Evolutionary conservation across 2,888 invertebrate genomes (phyloP).

Genomic region (Tyria jacobaeae): DNA sequence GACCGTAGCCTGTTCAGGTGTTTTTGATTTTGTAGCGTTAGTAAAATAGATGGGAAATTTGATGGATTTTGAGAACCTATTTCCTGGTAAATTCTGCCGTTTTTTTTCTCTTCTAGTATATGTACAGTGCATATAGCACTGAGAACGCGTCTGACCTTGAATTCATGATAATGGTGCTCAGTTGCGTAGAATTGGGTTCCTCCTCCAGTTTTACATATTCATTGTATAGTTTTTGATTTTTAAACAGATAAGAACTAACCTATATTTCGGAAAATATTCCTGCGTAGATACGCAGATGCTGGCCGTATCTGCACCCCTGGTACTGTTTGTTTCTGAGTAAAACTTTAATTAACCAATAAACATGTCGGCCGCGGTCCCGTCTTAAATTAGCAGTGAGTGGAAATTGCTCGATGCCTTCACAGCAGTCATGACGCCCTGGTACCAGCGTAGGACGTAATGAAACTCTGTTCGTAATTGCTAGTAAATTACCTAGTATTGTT

Average conservation of each 20-base stretch:
- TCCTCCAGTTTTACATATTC: no score
- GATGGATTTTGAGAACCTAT: no score
- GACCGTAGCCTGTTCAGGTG: slow-evolving; percentile 70
- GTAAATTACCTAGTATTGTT: slow-evolving; percentile 49
- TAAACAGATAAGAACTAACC: neutral
- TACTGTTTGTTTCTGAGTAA: slow-evolving; percentile 80
- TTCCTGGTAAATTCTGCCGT: no score
- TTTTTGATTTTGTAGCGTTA: slow-evolving; percentile 67
- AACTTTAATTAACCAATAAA: slow-evolving; percentile 87
- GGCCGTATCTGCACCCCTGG: slow-evolving; percentile 62
- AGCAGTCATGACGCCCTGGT: slow-evolving; percentile 56
- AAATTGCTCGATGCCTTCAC: slow-evolving; percentile 61
- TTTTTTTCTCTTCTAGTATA: no score
- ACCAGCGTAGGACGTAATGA: slow-evolving; percentile 42
- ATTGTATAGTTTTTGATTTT: no score
- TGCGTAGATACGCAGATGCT: slow-evolving; percentile 50
- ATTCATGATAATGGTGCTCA: no score
- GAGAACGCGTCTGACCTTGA: no score
- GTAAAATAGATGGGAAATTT: slow-evolving; percentile 44
- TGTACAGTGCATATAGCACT: no score
- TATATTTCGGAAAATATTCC: neutral
- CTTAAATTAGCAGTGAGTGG: slow-evolving; percentile 74
- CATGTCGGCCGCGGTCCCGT: slow-evolving; percentile 78
- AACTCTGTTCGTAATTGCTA: slow-evolving; percentile 53
- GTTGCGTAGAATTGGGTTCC: no score